These are phyloP conservation scores for Pseudorasbora parva DNA, from an alignment of 2,113 vertebrate genomes.

Conservation along the genomic window DNA sequence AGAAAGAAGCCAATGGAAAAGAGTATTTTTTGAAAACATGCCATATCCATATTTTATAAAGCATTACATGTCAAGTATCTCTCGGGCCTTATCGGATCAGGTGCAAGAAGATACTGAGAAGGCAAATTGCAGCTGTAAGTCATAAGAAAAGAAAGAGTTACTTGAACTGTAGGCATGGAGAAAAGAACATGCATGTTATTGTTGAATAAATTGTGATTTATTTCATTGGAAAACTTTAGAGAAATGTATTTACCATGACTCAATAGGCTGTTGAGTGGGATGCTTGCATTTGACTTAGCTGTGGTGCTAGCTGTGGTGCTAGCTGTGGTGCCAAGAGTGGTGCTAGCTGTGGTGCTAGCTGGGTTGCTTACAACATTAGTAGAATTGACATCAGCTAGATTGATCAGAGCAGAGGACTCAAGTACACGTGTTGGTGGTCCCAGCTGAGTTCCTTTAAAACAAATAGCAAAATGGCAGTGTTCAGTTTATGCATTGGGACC, in stretches of 20 bases:
- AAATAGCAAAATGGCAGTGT: background rate
- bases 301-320: background rate
- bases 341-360: too few species aligned
- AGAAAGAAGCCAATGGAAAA: background rate
- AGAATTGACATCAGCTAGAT: background rate
- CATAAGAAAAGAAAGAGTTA: background rate
- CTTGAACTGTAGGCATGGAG: background rate
- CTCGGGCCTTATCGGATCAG: background rate
- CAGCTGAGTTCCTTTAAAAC: background rate
- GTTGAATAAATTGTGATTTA: background rate
- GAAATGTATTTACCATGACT: background rate
- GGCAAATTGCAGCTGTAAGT: background rate
- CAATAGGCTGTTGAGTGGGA: background rate
- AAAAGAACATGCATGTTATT: too few species aligned
- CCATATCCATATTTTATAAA: background rate
- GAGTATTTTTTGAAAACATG: background rate
- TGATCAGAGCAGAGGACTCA: background rate
- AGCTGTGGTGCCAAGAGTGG: background rate
- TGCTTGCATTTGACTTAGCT: background rate
- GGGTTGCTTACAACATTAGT: background rate
- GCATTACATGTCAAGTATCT: background rate
- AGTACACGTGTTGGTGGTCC: background rate
- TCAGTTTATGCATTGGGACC: too few species aligned
- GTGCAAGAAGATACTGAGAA: background rate
- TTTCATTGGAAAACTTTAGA: background rate